Percentiles rank a stretch among this genome's conserved stretches.
phyloP scores from a whole-genome alignment of 2,113 vertebrate genomes.

The Polypterus senegalus region DNA sequence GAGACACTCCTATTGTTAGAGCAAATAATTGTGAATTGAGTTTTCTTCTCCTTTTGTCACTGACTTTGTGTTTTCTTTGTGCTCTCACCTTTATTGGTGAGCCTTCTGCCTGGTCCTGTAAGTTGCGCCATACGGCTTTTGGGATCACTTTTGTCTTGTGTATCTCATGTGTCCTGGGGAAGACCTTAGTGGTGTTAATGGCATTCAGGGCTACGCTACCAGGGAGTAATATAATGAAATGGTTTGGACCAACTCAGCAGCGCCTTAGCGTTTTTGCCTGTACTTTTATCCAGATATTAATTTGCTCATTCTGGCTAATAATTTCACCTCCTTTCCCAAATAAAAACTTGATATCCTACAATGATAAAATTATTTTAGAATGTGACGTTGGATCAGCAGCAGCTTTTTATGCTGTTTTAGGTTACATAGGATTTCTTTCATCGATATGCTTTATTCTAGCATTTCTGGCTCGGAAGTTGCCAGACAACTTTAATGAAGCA shows the following conservation, averaged over 20 bases:
- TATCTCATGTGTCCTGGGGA: conserved; percentile 53
- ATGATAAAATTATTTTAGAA: conserved; percentile 42
- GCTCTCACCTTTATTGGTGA: conserved; percentile 48
- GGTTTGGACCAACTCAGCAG: conserved; percentile 49
- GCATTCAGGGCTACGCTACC: conserved; percentile 54
- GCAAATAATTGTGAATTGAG: conserved; percentile 55
- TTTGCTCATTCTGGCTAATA: conserved; percentile 44
- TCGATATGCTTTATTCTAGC: conserved; percentile 43
- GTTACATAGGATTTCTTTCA: conserved; percentile 46
- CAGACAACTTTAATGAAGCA: conserved; percentile 54
- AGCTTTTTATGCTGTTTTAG: conserved; percentile 44
- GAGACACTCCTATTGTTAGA: conserved; percentile 47
- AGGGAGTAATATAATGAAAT: conserved; percentile 48
- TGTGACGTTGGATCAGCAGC: conserved; percentile 37
- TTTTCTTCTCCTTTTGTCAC: conserved; percentile 51
- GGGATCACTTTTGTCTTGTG: conserved; percentile 52
- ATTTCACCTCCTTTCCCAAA: conserved; percentile 41
- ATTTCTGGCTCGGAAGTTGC: conserved; percentile 46
- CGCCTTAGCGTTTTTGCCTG: conserved; percentile 36
- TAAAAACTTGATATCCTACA: conserved; percentile 28
- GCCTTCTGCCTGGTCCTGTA: conserved; percentile 47
- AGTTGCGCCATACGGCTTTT: conserved; percentile 50
- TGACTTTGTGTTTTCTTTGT: conserved; percentile 49
- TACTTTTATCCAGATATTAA: conserved; percentile 40
- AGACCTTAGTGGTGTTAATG: conserved; percentile 53